Base-by-base conservation (phyloP, 2,888 invertebrate genomes). In the Pachliopta kotzebuea region DNA sequence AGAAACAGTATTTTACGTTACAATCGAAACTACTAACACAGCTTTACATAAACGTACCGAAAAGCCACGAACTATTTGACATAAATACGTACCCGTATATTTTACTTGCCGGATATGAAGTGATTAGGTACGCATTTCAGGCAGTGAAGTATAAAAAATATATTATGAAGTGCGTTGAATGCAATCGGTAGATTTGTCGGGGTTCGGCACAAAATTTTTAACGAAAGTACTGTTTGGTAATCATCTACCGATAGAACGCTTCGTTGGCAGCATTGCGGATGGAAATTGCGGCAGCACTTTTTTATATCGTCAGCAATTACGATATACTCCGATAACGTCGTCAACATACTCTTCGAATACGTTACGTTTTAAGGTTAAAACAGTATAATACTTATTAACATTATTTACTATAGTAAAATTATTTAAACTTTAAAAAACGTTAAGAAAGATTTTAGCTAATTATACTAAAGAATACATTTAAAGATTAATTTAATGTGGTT, bases 301-400 rank as follows among this genome's bases (percentile, higher is more conserved):
- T 79, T 83, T 74, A 72, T 72, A 70, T 72, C 70, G 72, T 74
- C 78, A 78, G 74, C 75, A 76, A 85, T 88, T 81, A 79, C 81
- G 88, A 85, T 84, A 82, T 90, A 90, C 75, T 89, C 88, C 86
- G 83, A 83, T 90, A 84, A 87, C 84, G 77, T 76, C 79, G 83
- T 76, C 83, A 84, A 85, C 79, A 80, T 74, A 55, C 49, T 50
- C 26, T 21, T 31, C 26, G 23, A 18, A 21, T 14, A 23, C 31
- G 26, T 42, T 42, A 26, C 52, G 29, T 52, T 37, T 56, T 62
- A 52, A 52, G 37, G 23, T 50, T 56, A 21, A 57, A 57, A 18
- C 8, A 45, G 18, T n/a, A 6, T 45, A 37, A 9, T 37, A 14
- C 11, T 14, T 11, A 11, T 37, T 14, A 3, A 3, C 11, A 3